Conservation (phyloP, 2,888 invertebrate species). For the Anticlea derivata region DNA sequence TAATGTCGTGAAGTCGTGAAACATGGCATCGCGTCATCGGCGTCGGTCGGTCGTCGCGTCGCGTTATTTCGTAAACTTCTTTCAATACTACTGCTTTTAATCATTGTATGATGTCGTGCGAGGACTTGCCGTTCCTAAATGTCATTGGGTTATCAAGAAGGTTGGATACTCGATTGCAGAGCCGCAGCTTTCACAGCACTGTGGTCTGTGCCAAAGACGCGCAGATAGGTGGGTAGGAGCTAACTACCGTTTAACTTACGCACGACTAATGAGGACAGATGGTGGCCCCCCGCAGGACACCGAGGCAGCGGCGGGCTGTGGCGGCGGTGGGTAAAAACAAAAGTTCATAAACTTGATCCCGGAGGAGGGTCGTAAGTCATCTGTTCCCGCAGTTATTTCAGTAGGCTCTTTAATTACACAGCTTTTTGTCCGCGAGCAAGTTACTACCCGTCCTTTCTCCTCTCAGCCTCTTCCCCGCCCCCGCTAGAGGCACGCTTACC, state of each 20-base stretch:
- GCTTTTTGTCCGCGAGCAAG: constrained; percentile 30
- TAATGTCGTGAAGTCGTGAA: constrained; percentile 15
- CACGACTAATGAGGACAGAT: constrained; percentile 3
- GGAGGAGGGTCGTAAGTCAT: constrained; percentile 30
- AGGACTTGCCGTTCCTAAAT: not conserved
- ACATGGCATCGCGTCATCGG: constrained; percentile 8
- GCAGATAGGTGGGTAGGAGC: too few species aligned
- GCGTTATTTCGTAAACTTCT: too few species aligned
- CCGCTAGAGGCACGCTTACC: not conserved
- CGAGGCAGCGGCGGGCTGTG: constrained; percentile 28
- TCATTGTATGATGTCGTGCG: not conserved
- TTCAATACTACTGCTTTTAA: not conserved
- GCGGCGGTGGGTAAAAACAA: constrained; percentile 31
- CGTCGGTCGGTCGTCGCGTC: too few species aligned
- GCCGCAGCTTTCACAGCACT: not conserved
- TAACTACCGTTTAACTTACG: too few species aligned
- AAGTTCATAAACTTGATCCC: constrained; percentile 32
- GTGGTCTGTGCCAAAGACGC: not conserved
- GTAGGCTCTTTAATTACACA: constrained; percentile 32
- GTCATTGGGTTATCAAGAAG: constrained; percentile 7
- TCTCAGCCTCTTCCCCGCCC: not conserved
- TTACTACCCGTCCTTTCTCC: constrained; percentile 1
- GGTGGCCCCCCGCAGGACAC: constrained; percentile 4
- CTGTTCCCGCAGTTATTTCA: constrained; percentile 32
- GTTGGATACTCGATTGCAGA: not conserved